A percentile compares a stretch with the other conserved stretches of the same genome.
Conservation (phyloP, 2,797 vertebrate genomes). For the Pachyuromys duprasi region DNA sequence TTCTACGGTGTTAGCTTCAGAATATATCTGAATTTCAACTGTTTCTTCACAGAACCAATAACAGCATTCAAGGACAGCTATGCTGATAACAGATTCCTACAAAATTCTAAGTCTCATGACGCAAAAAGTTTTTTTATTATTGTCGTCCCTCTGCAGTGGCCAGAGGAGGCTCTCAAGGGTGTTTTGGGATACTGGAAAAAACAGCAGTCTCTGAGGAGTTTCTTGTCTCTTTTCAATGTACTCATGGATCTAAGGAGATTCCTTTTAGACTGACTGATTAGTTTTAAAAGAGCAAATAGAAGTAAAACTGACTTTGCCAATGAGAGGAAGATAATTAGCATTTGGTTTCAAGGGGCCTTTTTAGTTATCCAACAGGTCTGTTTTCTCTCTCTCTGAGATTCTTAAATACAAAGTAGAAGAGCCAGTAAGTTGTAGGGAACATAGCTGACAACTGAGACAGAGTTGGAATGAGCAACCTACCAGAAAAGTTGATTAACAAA, state of each 20-base stretch:
- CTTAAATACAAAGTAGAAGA: conserved; percentile 22
- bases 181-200: not conserved
- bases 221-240: not conserved
- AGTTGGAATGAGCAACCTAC: not conserved
- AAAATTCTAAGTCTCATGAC: not conserved
- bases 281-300: not conserved
- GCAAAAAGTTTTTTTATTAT: not conserved
- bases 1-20: not conserved
- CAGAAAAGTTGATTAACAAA: not conserved
- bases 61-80: not conserved
- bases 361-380: not conserved
- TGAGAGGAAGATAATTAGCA: conserved; percentile 44
- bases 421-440: not conserved
- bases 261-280: not conserved
- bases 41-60: conserved; percentile 2
- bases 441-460: not conserved
- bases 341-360: not conserved
- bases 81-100: not conserved
- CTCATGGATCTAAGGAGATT: conserved; percentile 35
- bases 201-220: not conserved
- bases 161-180: not conserved
- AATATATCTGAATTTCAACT: conserved; percentile 1
- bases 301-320: conserved; percentile 31
- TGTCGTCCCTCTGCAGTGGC: not conserved
- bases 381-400: not conserved